Base-by-base conservation (phyloP, 2,113 vertebrate species). In the Fukomys damarensis region DNA sequence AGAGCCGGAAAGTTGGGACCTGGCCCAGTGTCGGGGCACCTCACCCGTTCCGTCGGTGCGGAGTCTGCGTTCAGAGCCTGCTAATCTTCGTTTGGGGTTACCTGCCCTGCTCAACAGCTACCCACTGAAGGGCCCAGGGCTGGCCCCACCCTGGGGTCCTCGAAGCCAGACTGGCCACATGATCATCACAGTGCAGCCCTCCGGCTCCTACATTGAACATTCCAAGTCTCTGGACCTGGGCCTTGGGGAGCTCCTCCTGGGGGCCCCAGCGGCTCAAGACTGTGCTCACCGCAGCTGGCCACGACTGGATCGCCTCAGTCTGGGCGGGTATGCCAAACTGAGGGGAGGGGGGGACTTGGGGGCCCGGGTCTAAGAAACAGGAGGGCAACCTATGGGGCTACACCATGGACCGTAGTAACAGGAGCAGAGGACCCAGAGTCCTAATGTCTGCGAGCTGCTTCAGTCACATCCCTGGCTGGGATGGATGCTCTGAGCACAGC, bases 281-380 rank as follows among this genome's bases (percentile, higher is more conserved):
- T 98, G 98, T 66, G 99, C 98, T 41, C 99, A 99, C 96, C 96
- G 98, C 70, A 99, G 99, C 98, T 99, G 99, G 99, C 99, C 99
- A 35, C 98, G 99, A 32, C 97, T 99, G 38, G 99, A 99, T 93
- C 98, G 99, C 2, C 91, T 98, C 96, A 98, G 96, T 10, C 96
- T 98, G 35, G 98, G 98, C 81, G 98, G 98, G 54, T 99, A 99
- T 12, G 96, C 99, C 98, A 99, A 99, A 92, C 96, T 99, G 97
- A 99, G 99, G 68, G 99, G 99, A 54, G 97, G 98, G 26, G 99
- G 99, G 32, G 98, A 99, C 43, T 90, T 92, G 54, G 97, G 96
- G 61, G 89, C 96, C 65, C 89, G 68, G 54, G 97, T 97, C 43
- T 97, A 96, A 98, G 76, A 30, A 68, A 28, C 35, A 28, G 46